phyloP scores from a whole-genome alignment of 1,140 invertebrate species.

The Anthonomus grandis region DNA sequence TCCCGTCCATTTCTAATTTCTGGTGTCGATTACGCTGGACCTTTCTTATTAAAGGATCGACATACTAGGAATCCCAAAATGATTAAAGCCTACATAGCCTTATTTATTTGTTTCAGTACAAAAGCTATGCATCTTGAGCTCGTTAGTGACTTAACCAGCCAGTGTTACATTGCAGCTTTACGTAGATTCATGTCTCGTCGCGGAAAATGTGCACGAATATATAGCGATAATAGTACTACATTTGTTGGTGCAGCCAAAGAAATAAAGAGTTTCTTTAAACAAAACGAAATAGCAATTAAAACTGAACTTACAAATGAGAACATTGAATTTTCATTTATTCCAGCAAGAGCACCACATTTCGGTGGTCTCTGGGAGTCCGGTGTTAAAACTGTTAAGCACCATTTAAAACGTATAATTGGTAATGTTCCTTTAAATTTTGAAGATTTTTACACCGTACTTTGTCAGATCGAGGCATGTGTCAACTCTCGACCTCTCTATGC shows the following conservation, averaged over 20 bases:
- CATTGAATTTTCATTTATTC: slow-evolving; percentile 21
- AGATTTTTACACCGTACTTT: slow-evolving; percentile 32
- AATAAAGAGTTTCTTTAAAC: slow-evolving; percentile 9
- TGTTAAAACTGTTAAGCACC: slow-evolving; percentile 36
- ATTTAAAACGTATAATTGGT: slow-evolving; percentile 34
- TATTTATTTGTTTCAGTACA: slow-evolving; percentile 20
- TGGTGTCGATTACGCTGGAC: slow-evolving; percentile 37
- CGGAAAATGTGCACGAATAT: slow-evolving; percentile 34
- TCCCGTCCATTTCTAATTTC: slow-evolving; percentile 28
- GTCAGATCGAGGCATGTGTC: slow-evolving; percentile 34
- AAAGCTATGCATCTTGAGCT: slow-evolving; percentile 43
- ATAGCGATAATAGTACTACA: slow-evolving; percentile 42
- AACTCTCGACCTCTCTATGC: slow-evolving; percentile 42
- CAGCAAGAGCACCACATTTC: slow-evolving; percentile 10
- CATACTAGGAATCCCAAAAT: slow-evolving; percentile 17
- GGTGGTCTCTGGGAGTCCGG: slow-evolving; percentile 28
- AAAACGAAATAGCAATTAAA: slow-evolving; percentile 22
- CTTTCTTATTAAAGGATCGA: slow-evolving; percentile 35
- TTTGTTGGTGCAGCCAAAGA: slow-evolving; percentile 39
- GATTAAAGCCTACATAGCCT: slow-evolving; percentile 15
- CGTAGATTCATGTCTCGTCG: slow-evolving; percentile 35
- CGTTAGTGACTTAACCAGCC: slow-evolving; percentile 30
- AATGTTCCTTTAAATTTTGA: slow-evolving; percentile 37
- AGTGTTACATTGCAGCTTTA: slow-evolving; percentile 36
- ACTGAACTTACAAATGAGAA: not conserved